Base-by-base conservation (phyloP, 2,113 vertebrate species). In the Gasterosteus aculeatus region DNA sequence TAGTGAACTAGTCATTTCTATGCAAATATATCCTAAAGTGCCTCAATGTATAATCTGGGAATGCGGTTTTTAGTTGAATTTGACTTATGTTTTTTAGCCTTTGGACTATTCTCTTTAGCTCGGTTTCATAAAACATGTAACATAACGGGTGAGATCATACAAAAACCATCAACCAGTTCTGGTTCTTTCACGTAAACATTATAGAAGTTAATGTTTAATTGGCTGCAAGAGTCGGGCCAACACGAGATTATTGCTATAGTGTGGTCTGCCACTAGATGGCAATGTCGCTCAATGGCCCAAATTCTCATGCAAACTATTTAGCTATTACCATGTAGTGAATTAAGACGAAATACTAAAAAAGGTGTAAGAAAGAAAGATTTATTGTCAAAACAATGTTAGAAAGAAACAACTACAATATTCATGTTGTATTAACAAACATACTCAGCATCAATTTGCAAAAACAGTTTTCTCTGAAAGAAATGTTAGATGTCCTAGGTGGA, bases 401-500 rank as follows among this genome's bases (percentile, higher is more conserved):
- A 76, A 82, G 10, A 71, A 81, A 77, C 42, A 58, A 63, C 59
- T 44, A 73, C 70, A 85, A 77, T 65, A 81, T 71, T 46, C 80
- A 81, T 83, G 81, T 85, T 51, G 80, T 42, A 84, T 12, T 71
- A 90, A 85, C 54, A 89, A 83, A 66, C 41, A 72, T 49, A 46
- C 18, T 75, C 16, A 75, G 67, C 3, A 70, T 0, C 33, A 31
- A 75, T 26, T 46, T 11, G 10, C 0, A 44, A 69, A 49, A 78
- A 69, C 26, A 64, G 12, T 0, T 57, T 59, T 64, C n/a, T 59
- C 38, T 70, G 10, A 6, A 56, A 31, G 64, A 81, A 67, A 63
- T 22, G 11, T 71, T 69, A 29, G 69, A 6, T 54, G 5, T 62
- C 31, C 94, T 95, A 98, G 87, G 39, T 96, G 81, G 97, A 92